Conservation (phyloP, 2,113 vertebrate species). For the Crotalus helleri region DNA sequence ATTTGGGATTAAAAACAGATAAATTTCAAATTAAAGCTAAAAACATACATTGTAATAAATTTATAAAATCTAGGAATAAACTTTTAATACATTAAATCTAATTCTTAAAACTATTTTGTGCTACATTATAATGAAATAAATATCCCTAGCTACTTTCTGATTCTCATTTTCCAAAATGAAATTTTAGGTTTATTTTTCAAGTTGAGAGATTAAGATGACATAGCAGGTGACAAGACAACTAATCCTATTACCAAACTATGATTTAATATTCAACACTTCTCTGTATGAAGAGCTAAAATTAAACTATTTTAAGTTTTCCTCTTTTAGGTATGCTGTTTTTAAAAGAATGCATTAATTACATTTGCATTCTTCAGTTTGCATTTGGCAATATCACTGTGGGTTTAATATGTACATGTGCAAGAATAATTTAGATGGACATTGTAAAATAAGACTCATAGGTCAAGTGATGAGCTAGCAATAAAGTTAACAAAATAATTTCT, state of each 20-base stretch:
- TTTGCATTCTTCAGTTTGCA: background rate
- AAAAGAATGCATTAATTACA: slow-evolving; percentile 6
- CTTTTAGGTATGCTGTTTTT: background rate
- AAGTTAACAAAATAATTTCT: background rate
- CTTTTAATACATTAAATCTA: background rate
- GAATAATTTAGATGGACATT: slow-evolving; percentile 1
- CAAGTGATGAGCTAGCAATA: slow-evolving; percentile 7
- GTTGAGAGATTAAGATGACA: background rate
- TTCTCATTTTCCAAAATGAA: background rate
- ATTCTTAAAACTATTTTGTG: background rate
- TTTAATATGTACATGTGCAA: background rate
- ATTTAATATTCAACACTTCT: slow-evolving; percentile 12
- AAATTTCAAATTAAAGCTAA: background rate
- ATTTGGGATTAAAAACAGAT: background rate
- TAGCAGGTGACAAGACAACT: background rate
- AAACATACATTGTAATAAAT: background rate
- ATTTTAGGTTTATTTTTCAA: background rate
- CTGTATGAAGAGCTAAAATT: background rate
- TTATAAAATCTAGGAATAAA: background rate
- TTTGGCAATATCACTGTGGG: background rate
- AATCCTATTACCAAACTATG: background rate
- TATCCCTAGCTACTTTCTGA: background rate
- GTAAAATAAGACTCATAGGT: slow-evolving; percentile 27
- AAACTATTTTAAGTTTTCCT: background rate
- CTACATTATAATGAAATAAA: background rate